phyloP scores from a whole-genome alignment of 1,140 invertebrate species.

The Zaprionus camerounensis region DNA sequence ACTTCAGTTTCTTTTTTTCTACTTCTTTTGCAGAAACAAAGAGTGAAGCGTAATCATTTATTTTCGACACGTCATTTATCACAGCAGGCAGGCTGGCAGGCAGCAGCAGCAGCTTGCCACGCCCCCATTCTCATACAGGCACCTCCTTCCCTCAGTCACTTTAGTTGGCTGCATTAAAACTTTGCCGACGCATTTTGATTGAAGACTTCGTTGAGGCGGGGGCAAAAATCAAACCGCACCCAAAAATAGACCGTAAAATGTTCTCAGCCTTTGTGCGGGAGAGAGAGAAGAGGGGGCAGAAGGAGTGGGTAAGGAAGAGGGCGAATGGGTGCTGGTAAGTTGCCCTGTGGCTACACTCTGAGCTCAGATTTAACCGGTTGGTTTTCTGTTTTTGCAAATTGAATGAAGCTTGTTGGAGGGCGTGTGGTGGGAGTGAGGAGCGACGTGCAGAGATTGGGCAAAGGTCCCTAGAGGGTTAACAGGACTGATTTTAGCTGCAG shows the following conservation, averaged over 20 bases:
- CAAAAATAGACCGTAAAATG: conserved; percentile 13
- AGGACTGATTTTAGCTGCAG: not conserved
- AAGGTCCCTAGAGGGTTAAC: not conserved
- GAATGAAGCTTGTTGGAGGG: conserved; percentile 50
- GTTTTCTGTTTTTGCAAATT: conserved; percentile 65
- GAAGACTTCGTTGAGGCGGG: conserved; percentile 54
- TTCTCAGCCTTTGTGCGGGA: not conserved
- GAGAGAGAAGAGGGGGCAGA: not conserved
- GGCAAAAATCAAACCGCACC: conserved; percentile 47
- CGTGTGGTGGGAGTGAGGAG: not conserved
- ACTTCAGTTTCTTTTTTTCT: conserved; percentile 19
- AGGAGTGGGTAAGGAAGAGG: not conserved
- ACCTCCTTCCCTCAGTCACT: not conserved
- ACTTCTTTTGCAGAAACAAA: not conserved
- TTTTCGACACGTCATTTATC: conserved; percentile 82
- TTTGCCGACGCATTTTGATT: conserved; percentile 81
- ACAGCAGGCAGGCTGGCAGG: conserved; percentile 27
- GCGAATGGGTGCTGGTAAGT: conserved; percentile 3
- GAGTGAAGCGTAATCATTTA: conserved; percentile 72
- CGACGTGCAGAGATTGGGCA: conserved; percentile 2
- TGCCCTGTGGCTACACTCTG: conserved; percentile 19
- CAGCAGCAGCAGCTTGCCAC: conserved; percentile 52
- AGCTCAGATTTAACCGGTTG: conserved; percentile 36
- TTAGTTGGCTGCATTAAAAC: conserved; percentile 67
- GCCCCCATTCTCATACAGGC: conserved; percentile 24